Evolutionary conservation across 2,113 vertebrate species (phyloP), one percentile per base, ranked within the genome.

Genomic region (Cryptoleucopteryx plumbea): DNA sequence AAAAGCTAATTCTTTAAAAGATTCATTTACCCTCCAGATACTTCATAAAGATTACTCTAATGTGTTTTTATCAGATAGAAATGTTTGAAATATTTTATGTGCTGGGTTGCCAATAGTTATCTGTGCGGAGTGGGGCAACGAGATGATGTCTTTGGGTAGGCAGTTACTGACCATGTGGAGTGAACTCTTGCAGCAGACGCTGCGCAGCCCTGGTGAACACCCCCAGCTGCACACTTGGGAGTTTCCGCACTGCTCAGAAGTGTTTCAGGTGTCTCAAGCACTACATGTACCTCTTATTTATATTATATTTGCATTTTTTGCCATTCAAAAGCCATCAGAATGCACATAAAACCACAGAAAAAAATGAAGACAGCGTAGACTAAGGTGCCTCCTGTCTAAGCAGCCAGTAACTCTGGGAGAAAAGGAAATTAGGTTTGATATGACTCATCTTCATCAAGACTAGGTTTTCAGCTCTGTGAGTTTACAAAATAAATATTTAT

Each of bases 121-220:
- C 23, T 42, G 4, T 29, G 52, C 0, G 3, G 9, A 38, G 47
- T 27, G 16, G 40, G 78, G 13, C 59, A 67, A 27, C 0, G 7
- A 31, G 36, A 16, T 19, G 13, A 16, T 0, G 8, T 72, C 59
- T 55, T 23, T 11, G 22, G 50, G 38, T 58, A 55, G 59, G 16
- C 8, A 0, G 40, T 48, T 61, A 14, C n/a, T 38, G 38, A 18
- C 21, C 7, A 7, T 16, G 25, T 31, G 47, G 23, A 48, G 20
- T 7, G 27, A 66, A 36, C 45, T 58, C 25, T 8, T 47, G 45
- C 77, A 66, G 42, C 38, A 63, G 48, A 20, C 0, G 2, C 20
- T 2, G 5, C 0, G 3, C 63, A 25, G 21, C 63, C 31, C 2
- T 1, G 53, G 13, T 62, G 34, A 62, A 38, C 66, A 27, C 47